Percentiles rank a stretch among this genome's conserved stretches.
Conservation (phyloP, 2,888 invertebrate species). For the Drosophila acutilabella region DNA sequence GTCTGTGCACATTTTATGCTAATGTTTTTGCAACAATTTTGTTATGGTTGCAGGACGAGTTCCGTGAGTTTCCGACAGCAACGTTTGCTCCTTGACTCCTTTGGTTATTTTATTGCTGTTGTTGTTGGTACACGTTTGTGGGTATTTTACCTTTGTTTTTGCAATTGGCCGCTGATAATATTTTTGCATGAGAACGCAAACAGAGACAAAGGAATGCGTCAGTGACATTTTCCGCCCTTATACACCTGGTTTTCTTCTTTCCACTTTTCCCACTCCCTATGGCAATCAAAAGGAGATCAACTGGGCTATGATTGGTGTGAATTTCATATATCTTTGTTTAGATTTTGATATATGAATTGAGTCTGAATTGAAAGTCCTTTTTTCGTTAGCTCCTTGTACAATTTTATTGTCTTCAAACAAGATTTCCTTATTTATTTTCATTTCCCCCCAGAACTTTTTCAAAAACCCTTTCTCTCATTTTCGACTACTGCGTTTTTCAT, state of each 20-base stretch:
- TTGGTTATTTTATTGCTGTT: conserved; percentile 11
- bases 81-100: conserved; percentile 23
- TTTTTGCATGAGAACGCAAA: conserved; percentile 35
- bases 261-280: not conserved
- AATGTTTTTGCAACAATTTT: conserved; percentile 59
- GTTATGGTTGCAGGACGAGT: conserved; percentile 28
- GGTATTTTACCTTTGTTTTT: conserved; percentile 39
- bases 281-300: conserved; percentile 29
- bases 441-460: conserved; percentile 36
- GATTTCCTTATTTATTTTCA: conserved; percentile 74
- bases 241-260: not conserved
- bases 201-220: conserved; percentile 15
- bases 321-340: conserved; percentile 21
- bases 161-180: conserved; percentile 35
- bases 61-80: conserved; percentile 23
- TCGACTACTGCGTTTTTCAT: conserved; percentile 25
- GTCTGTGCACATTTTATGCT: conserved; percentile 59
- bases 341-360: conserved; percentile 44
- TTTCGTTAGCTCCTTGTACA: conserved; percentile 26
- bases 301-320: conserved; percentile 6
- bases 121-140: conserved; percentile 28
- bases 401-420: conserved; percentile 62
- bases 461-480: conserved; percentile 45
- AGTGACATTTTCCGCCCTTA: not conserved
- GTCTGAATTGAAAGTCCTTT: conserved; percentile 16